Conservation (phyloP, 2,797 vertebrate genomes). For the Sarcoramphus papa region DNA sequence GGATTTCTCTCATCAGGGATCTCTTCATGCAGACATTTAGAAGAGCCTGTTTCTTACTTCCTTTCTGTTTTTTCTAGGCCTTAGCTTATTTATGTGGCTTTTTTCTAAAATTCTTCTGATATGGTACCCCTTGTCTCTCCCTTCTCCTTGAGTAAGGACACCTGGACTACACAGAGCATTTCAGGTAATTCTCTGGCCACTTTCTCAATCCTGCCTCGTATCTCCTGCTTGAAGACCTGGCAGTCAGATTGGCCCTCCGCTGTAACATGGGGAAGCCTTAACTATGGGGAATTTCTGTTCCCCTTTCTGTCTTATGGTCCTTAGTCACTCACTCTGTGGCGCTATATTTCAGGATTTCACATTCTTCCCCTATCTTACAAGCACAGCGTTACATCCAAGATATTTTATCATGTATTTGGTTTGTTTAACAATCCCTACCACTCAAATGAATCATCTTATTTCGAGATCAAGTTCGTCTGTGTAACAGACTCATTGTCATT, state of each 20-base stretch:
- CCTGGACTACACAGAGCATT: neutral
- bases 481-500: neutral
- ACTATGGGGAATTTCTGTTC: neutral
- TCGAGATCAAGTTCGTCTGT: neutral
- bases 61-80: neutral
- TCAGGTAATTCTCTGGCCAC: neutral
- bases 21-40: neutral
- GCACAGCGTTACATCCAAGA: neutral
- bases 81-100: neutral
- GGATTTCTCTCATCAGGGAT: neutral
- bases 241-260: neutral
- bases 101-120: neutral
- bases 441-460: neutral
- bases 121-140: neutral
- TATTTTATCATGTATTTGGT: neutral
- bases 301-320: neutral
- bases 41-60: neutral
- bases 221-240: neutral
- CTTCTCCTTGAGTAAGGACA: neutral
- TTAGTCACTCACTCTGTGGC: neutral
- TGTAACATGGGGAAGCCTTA: rapidly evolving
- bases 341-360: neutral
- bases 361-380: neutral
- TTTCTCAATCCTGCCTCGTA: neutral
- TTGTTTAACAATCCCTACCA: neutral